Evolutionary conservation across 1,140 invertebrate genomes (phyloP), one percentile per base, ranked within the genome.

Genomic region (Anagrus nilaparvatae): DNA sequence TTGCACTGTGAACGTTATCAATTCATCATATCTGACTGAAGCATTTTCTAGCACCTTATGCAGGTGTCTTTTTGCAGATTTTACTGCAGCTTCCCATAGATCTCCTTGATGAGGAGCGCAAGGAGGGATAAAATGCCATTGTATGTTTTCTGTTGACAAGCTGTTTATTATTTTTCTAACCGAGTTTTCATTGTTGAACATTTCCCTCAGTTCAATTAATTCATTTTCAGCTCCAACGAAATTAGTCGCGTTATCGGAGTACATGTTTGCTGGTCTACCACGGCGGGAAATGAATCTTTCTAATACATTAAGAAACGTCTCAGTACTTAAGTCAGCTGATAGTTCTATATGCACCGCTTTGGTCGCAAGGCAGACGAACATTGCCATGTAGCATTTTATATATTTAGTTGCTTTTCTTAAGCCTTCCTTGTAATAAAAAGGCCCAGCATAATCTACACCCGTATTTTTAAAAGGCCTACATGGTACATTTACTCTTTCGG

Each of bases 331-430:
- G 45, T 58, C 53, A n/a, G 31, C 43, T 0, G 59, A 50, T 3
- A 56, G 21, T 38, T 65, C 58, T 1, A 65, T 35, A 29, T 63
- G 59, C 0, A 61, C 35, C 9, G 57, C 59, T 31, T 53, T 52
- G 1, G 44, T 51, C 1, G 40, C 21, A 9, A 51, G 30, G 13
- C 41, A 51, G 1, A 51, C 42, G 24, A 49, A 49, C 5, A 44
- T 37, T 0, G 38, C 29, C 16, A 24, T 38, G 9, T 13, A 27
- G 13, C 39, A 29, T 13, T 51, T 43, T 12, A 44, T 40, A 24
- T 20, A 14, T 12, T 46, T 49, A 20, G 42, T 23, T n/a, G n/a
- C n/a, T n/a, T n/a, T n/a, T n/a, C n/a, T n/a, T n/a, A n/a, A n/a
- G n/a, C n/a, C 32, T 53, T 52, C 20, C 47, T 19, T 29, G 59